Evolutionary conservation across 1,140 invertebrate species (phyloP), one percentile per base, ranked within the genome.

Genomic region (Drosophila pseudoobscura): DNA sequence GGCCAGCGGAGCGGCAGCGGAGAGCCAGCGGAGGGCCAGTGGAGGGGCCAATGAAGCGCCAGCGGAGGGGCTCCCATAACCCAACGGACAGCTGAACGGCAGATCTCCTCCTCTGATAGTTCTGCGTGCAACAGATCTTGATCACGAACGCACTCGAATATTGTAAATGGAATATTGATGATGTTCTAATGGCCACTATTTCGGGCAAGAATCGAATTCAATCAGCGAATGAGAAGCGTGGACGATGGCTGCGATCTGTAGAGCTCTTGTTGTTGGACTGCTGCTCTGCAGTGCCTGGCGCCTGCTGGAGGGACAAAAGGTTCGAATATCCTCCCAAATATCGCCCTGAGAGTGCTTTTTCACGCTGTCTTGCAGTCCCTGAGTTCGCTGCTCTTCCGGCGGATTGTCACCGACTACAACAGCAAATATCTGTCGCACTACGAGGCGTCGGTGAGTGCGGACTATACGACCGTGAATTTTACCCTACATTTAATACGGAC

Each of bases 361-460:
- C 20, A 5, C 9, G 6, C 13, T 13, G 2, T 0, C 6, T 2
- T 44, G 8, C 24, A 78, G 76, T 41, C 76, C 2, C 22, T 79
- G 7, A 79, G 49, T 20, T 60, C 51, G 0, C 2, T 79, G 26
- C 43, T 75, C 3, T 79, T 79, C 31, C 70, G 68, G 15, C 73
- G 31, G 47, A 60, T 73, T 9, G 24, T 57, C 26, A 47, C 68
- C 24, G 24, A 7, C 3, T 61, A 29, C 51, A 57, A 58, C 6
- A 49, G n/a, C 11, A 80, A 77, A 31, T 80, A 80, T 52, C 31
- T 59, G 3, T 80, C 78, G 5, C 15, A 29, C 8, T 80, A 77
- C 13, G 68, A 17, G 13, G 58, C 49, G 3, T 17, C 20, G 3
- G 64, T 85, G 20, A 85, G 62, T n/a, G 22, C 31, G 20, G 64